Evolutionary conservation across 2,888 invertebrate species (phyloP), one percentile per base, ranked within the genome.

Genomic region (Drosophila nigricruria): DNA sequence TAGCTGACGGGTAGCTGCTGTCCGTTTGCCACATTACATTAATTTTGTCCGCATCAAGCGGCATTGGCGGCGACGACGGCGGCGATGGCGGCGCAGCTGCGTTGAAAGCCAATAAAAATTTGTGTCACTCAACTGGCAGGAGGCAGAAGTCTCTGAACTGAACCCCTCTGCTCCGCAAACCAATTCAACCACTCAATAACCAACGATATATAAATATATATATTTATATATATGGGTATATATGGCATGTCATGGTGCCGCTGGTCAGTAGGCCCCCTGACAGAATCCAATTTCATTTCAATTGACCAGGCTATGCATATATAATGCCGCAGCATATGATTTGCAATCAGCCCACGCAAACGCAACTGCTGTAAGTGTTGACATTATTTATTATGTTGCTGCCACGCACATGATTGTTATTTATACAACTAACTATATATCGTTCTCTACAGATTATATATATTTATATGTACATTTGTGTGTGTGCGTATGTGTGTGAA

Each of bases 201-300:
- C 27, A 27, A 30, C 61, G 60, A 76, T 66, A 70, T 61, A 67
- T 62, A 68, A 2, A 30, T 14, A 40, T 18, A 30, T 30, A 20
- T 40, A 16, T 20, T 27, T 4, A 27, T 2, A 18, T 18, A 23
- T 38, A 27, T 16, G 18, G 4, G 23, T 20, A 10, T 30, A 14
- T 30, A 20, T 20, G 40, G 43, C 45, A 57, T 50, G 61, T 68
- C 69, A 73, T 52, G 54, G 42, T 45, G 53, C 53, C 16, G 14
- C 32, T 38, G 75, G 45, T 53, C 60, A 59, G 30, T 43, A 40
- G 50, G 30, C 64, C 50, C 27, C 14, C 54, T 34, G 89, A 83
- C 82, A 86, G 90, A 90, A 87, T 87, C 90, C 90, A 90, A 87
- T 87, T 87, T 87, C 79, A 84, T 79, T 87, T 90, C 88, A 86